Percentiles rank a stretch among this genome's conserved stretches.
phyloP scores from a whole-genome alignment of 2,113 vertebrate genomes.

The Lepidothrix coronata region DNA sequence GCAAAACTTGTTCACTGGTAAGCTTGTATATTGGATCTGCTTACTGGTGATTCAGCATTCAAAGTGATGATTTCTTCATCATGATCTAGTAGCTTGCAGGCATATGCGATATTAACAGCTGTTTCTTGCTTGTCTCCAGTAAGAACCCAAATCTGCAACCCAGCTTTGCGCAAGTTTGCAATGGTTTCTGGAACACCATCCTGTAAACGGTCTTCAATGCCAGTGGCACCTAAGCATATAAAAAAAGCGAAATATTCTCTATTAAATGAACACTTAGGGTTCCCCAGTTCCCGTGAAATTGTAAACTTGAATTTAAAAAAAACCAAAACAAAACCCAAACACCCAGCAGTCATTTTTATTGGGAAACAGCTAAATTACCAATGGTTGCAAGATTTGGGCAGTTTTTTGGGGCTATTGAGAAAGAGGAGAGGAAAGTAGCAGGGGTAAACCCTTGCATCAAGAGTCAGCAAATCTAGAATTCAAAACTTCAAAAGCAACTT shows the following conservation, averaged over 20 bases:
- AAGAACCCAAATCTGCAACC: conserved; percentile 97
- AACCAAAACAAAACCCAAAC: not conserved
- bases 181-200: conserved; percentile 96
- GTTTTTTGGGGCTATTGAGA: not conserved
- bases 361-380: not conserved
- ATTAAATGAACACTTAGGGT: not conserved
- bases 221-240: conserved; percentile 85
- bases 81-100: conserved; percentile 92
- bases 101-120: conserved; percentile 92
- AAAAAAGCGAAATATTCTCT: not conserved
- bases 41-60: conserved; percentile 91
- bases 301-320: not conserved
- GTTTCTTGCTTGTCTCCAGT: conserved; percentile 99
- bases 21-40: not conserved
- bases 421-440: not conserved
- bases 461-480: not conserved
- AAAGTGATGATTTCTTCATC: conserved; percentile 92
- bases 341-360: not conserved
- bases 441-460: not conserved
- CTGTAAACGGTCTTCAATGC: conserved; percentile 94
- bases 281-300: not conserved
- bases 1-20: not conserved
- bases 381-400: not conserved
- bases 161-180: conserved; percentile 85
- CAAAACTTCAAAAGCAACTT: not conserved